Base-by-base conservation (phyloP, 2,113 vertebrate species). In the Eonycteris spelaea region DNA sequence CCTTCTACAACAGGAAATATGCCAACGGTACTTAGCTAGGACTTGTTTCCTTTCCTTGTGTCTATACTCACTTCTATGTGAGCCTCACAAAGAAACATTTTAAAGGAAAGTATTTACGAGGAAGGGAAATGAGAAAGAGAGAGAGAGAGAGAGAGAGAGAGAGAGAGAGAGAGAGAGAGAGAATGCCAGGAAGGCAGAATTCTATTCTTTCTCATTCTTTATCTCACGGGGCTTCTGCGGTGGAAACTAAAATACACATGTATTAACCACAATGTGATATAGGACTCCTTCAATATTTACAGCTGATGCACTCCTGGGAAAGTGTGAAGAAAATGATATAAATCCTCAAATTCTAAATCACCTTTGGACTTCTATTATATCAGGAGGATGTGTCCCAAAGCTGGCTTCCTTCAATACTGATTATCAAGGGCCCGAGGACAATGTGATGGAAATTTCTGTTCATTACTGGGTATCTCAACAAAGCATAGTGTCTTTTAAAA, bases 61-160 rank as follows among this genome's bases (percentile, higher is more conserved):
- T 65, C 48, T 75, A 38, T 43, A 78, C 18, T 51, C 77, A 80
- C 53, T 86, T 75, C 73, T 57, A 43, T 22, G 43, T 75, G 65
- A 84, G 53, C 65, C 38, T 90, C 63, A 43, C 55, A 90, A 86
- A 91, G 61, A 86, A 83, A 96, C 57, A 14, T 30, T 78, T 70
- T 18, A 78, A 94, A 88, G 63, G 8, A 85, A 90, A 65, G 19
- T 86, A 78, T 63, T 93, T 87, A 87, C 53, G 61, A 96, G 43
- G 38, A 86, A 51, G 57, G 35, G 43, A 85, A 93, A 71, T 19
- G 11, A 92, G 43, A 43, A 5, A 40, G 40, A 40, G 40, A 40
- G 40, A 40, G 40, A 40, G 40, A 40, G 43, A 45, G 43, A 45
- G 43, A 45, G 43, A 45, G 45, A 45, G 45, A 45, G 45, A 45